phyloP scores from a whole-genome alignment of 1,140 invertebrate species.

The Saccostrea cuccullata region DNA sequence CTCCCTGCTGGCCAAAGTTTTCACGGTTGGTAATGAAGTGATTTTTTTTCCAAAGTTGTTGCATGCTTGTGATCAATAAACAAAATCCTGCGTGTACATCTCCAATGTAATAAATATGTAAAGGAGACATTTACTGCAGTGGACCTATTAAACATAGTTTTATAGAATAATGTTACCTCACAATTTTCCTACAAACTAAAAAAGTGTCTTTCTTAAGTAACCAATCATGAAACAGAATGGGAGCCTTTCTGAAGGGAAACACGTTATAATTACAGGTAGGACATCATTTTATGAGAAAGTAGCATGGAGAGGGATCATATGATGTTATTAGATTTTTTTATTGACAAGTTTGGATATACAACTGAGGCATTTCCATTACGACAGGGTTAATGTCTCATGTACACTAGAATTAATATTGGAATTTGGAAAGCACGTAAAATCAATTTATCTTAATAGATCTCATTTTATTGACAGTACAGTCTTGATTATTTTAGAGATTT shows the following conservation, averaged over 20 bases:
- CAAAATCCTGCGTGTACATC: background rate
- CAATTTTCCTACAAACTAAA: too few species aligned
- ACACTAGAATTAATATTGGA: background rate
- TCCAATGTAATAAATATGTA: background rate
- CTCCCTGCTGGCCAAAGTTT: background rate
- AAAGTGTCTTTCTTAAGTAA: background rate
- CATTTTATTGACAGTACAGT: too few species aligned
- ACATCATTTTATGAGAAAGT: background rate
- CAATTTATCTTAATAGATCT: too few species aligned
- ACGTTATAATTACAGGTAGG: conserved; percentile 13
- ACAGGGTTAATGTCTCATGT: background rate
- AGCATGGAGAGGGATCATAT: background rate
- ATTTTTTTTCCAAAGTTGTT: background rate
- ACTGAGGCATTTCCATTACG: background rate
- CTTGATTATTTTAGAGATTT: too few species aligned
- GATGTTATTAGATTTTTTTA: background rate
- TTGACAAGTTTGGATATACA: background rate
- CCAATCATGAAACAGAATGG: conserved; percentile 12
- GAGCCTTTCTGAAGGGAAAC: background rate
- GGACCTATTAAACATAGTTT: background rate
- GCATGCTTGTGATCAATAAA: background rate
- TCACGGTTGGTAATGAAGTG: too few species aligned
- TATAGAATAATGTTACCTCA: background rate
- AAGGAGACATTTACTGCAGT: background rate
- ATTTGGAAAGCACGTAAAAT: too few species aligned